Percentiles rank a stretch among this genome's conserved stretches.
Conservation (phyloP, 2,888 invertebrate species). For the Agrotis puta region DNA sequence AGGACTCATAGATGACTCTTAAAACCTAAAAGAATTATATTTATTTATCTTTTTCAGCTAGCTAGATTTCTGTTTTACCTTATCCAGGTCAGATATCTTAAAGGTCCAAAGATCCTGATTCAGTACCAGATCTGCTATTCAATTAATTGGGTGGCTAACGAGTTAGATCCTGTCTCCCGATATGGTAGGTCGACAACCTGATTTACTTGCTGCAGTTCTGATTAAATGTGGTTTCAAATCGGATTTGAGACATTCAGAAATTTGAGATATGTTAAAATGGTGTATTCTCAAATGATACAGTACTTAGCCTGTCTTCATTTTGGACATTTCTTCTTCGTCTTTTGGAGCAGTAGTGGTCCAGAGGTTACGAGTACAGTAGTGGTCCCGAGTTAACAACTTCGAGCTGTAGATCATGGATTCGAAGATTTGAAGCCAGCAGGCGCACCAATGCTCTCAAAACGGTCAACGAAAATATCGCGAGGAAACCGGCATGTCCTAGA, state of each 20-base stretch:
- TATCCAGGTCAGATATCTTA: constrained; percentile 1
- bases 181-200: constrained; percentile 20
- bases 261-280: background rate
- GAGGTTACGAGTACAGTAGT: no score
- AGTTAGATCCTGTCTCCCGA: constrained; percentile 26
- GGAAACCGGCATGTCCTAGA: no score
- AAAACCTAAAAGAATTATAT: background rate
- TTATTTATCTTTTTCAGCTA: background rate
- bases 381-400: no score
- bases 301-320: background rate
- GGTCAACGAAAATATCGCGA: no score
- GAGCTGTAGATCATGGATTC: no score
- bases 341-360: no score
- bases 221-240: background rate
- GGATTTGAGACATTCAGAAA: background rate
- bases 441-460: no score
- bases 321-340: no score
- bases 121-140: constrained; percentile 3
- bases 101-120: constrained; percentile 16
- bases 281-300: background rate
- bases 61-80: background rate
- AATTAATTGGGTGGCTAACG: constrained; percentile 41
- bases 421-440: no score
- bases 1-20: no score
- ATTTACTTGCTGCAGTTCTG: constrained; percentile 19